These are phyloP conservation scores for Hypocryptadius cinnamomeus DNA, from an alignment of 2,113 vertebrate genomes.

Conservation along the genomic window DNA sequence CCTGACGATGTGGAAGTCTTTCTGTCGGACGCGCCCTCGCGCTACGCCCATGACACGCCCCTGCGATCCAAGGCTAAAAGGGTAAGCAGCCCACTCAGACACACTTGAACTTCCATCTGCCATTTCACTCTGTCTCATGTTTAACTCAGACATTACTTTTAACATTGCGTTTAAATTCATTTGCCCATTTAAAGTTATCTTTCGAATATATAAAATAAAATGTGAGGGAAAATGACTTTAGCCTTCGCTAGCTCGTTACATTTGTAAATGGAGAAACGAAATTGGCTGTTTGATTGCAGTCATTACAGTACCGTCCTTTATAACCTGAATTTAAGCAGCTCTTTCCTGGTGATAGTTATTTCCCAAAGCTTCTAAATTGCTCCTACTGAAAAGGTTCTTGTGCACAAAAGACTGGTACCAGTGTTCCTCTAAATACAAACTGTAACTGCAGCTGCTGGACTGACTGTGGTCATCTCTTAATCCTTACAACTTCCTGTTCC, in stretches of 20 bases:
- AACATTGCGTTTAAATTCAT: not conserved
- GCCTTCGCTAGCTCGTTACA: not conserved
- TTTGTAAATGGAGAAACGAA: not conserved
- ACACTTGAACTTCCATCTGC: not conserved
- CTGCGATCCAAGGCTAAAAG: slow-evolving; percentile 88
- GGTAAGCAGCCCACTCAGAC: slow-evolving; percentile 72
- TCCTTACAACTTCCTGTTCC: not conserved
- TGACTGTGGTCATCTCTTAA: not conserved
- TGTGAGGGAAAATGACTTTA: not conserved
- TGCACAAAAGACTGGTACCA: not conserved
- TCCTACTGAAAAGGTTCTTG: not conserved
- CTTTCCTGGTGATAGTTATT: not conserved
- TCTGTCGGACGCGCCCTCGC: slow-evolving; percentile 85
- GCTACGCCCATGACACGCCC: slow-evolving; percentile 78
- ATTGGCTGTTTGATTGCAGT: not conserved
- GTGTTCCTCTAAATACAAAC: not conserved
- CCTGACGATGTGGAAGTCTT: slow-evolving; percentile 98
- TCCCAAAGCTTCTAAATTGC: not conserved
- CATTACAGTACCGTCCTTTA: not conserved
- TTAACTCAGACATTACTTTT: not conserved
- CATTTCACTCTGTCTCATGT: not conserved
- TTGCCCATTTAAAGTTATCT: not conserved
- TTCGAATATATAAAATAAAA: not conserved
- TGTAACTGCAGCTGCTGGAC: not conserved
- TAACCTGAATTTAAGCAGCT: not conserved